Base-by-base conservation (phyloP, 64 coral and sea anemone genomes). In the Pachyseris speciosa region DNA sequence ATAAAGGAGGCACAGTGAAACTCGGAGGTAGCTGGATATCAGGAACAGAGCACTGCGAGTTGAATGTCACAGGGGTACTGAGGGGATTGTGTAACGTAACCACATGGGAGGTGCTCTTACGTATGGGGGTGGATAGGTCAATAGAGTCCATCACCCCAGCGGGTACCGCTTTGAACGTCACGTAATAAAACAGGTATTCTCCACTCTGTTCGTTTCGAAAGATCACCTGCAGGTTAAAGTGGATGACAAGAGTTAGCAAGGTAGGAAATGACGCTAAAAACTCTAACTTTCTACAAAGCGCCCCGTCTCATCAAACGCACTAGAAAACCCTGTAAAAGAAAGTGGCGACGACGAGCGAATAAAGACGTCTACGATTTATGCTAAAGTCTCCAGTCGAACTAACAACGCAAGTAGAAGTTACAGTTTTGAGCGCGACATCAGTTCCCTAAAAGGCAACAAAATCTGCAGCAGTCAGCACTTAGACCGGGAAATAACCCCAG, bases 111-210 rank as follows among this genome's bases (percentile, higher is more conserved):
- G 96, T 84, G 43, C 92, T 94, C 44, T 98, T 92, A 32, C 96
- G 72, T 55, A 98, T 93, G 42, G 96, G 96, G 47, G 96, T 98
- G 11, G 92, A 88, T 10, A 98, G 61, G 27, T 98, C 96, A 31
- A 98, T 98, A 22, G 88, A 74, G 0, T 92, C 83, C 89, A 98
- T 98, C 24, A 98, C 88, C 22, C 96, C 96, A 26, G 96, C 92
- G 28, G 96, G 42, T 5, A 94, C 92, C 3, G 96, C 96, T 52
- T 98, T 98, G 84, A 98, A 98, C 47, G 89, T 92, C 83, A 98
- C 92, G 78, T 98, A 98, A 66, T 98, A 98, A 55, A 94, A 98
- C 17, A 98, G 59, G 61, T 89, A 98, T 86, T 98, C 93, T 32
- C 87, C 76, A 55, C 84, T 85, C 33, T 88, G 69, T 49, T 98